These are phyloP conservation scores for Aix galericulata DNA, from an alignment of 2,113 vertebrate species.

Conservation along the genomic window DNA sequence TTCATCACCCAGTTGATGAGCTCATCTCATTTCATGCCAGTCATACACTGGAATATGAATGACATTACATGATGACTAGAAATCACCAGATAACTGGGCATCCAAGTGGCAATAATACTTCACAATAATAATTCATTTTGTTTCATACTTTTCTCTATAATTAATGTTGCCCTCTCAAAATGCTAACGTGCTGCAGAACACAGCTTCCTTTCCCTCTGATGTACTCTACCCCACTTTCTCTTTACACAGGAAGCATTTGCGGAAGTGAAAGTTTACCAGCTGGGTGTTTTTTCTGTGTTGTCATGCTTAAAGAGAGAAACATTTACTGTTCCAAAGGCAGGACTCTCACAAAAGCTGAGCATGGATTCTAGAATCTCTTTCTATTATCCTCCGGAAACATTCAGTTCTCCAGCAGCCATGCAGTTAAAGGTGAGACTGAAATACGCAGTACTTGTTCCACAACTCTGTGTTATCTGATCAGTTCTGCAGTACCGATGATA, in stretches of 20 bases:
- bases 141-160: background rate
- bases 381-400: slow-evolving; percentile 81
- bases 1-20: background rate
- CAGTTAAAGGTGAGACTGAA: slow-evolving; percentile 81
- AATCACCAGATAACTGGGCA: background rate
- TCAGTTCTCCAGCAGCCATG: slow-evolving; percentile 78
- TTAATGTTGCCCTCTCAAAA: background rate
- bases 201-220: background rate
- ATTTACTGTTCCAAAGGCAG: slow-evolving; percentile 81
- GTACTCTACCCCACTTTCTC: background rate
- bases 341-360: slow-evolving; percentile 78
- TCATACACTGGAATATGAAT: background rate
- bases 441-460: background rate
- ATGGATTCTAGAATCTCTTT: slow-evolving; percentile 85
- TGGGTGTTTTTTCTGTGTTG: slow-evolving; percentile 88
- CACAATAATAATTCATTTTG: background rate
- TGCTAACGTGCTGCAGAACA: background rate
- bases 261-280: slow-evolving; percentile 82
- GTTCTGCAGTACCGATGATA: background rate
- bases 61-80: background rate
- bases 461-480: background rate
- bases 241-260: slow-evolving; percentile 77
- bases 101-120: background rate
- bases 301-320: slow-evolving; percentile 86
- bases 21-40: background rate